These are phyloP conservation scores for Rhynchonema sp. DNA, from an alignment of 2,888 invertebrate species.

Conservation along the genomic window DNA sequence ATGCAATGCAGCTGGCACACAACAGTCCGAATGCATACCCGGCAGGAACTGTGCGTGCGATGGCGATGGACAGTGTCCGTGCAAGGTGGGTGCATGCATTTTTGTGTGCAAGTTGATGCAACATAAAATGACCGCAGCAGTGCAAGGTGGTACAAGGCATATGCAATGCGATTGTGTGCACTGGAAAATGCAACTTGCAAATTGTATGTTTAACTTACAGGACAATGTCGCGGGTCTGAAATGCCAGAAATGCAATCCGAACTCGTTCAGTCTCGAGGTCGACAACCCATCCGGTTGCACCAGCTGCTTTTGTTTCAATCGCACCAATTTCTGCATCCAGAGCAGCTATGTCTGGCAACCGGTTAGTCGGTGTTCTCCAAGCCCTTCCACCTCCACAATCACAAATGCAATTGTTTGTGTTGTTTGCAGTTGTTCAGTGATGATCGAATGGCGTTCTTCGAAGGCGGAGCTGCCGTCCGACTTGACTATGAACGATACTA, in stretches of 20 bases:
- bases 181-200: too few relatives aligned
- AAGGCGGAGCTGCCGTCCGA: neutral
- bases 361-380: too few relatives aligned
- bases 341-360: constrained; percentile 63
- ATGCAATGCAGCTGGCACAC: constrained; percentile 26
- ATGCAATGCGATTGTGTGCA: too few relatives aligned
- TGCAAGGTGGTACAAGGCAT: too few relatives aligned
- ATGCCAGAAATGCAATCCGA: constrained; percentile 60
- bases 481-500: neutral
- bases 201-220: too few relatives aligned
- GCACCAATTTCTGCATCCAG: constrained; percentile 46
- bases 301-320: constrained; percentile 83
- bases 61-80: constrained; percentile 58
- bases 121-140: too few relatives aligned
- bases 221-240: constrained; percentile 59
- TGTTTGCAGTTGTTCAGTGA: neutral
- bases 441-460: neutral
- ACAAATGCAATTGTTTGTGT: too few relatives aligned
- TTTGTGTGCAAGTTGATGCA: too few relatives aligned
- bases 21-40: constrained; percentile 21
- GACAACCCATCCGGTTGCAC: constrained; percentile 71
- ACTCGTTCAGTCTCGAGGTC: constrained; percentile 61
- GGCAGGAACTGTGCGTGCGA: constrained; percentile 45
- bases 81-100: constrained; percentile 45
- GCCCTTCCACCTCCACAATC: too few relatives aligned